Evolutionary conservation across 2,113 vertebrate species (phyloP).

Genomic region (Corythaeola cristata): DNA sequence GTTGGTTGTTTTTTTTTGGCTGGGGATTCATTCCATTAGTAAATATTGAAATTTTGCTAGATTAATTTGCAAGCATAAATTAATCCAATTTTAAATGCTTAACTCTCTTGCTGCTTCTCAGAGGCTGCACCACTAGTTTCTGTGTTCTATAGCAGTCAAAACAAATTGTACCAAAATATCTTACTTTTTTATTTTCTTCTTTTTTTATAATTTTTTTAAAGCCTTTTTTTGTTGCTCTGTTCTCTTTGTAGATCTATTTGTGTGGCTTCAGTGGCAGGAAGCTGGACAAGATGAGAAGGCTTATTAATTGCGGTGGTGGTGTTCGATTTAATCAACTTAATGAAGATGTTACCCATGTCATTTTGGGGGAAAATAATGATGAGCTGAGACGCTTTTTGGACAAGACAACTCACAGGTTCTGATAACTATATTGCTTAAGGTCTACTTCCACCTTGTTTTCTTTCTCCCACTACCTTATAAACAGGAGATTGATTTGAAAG

Average conservation of each 20-base stretch:
- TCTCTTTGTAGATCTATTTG: constrained; percentile 84
- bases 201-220: not conserved
- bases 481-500: not conserved
- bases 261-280: constrained; percentile 89
- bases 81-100: not conserved
- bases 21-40: not conserved
- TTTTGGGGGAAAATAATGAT: constrained; percentile 85
- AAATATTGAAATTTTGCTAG: not conserved
- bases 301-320: constrained; percentile 90
- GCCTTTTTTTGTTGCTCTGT: not conserved
- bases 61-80: not conserved
- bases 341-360: constrained; percentile 93
- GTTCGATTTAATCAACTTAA: constrained; percentile 92
- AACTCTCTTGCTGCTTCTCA: not conserved
- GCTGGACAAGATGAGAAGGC: constrained; percentile 88
- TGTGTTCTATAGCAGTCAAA: not conserved
- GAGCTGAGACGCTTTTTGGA: constrained; percentile 86
- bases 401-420: constrained; percentile 87
- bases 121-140: not conserved
- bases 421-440: not conserved
- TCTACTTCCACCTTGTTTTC: not conserved
- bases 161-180: not conserved
- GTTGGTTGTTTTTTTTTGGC: not conserved
- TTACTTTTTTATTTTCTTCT: not conserved
- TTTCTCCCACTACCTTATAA: not conserved